Evolutionary conservation across 2,797 vertebrate species (phyloP).

Genomic region (Cynodonichthys magdalenae): DNA sequence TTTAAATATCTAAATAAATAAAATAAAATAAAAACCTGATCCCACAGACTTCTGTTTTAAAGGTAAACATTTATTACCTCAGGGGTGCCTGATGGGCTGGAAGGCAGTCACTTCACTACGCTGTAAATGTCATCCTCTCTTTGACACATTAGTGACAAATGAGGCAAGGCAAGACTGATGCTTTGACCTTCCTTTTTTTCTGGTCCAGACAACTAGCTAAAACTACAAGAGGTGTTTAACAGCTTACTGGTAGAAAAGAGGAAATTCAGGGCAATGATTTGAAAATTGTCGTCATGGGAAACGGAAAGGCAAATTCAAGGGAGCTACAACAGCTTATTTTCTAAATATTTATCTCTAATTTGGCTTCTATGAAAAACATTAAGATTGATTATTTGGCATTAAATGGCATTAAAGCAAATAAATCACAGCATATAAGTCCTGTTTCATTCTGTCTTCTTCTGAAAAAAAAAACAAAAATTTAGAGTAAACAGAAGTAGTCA

Average conservation of each 20-base stretch:
- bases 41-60: conserved; percentile 84
- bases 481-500: too few relatives aligned
- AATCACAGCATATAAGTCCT: too few relatives aligned
- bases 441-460: too few relatives aligned
- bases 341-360: too few relatives aligned
- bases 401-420: too few relatives aligned
- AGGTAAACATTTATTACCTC: conserved; percentile 99
- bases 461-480: too few relatives aligned
- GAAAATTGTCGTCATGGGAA: conserved; percentile 1
- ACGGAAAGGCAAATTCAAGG: background rate
- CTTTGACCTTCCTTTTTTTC: conserved; percentile 63
- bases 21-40: background rate
- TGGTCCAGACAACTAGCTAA: conserved; percentile 33
- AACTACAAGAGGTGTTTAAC: conserved; percentile 17
- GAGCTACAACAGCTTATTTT: too few relatives aligned
- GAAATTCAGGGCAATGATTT: background rate
- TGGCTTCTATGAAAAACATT: too few relatives aligned
- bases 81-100: conserved; percentile 89
- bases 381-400: too few relatives aligned
- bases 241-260: background rate
- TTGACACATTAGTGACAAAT: conserved; percentile 97
- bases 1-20: conserved; percentile 39
- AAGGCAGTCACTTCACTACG: conserved; percentile 90
- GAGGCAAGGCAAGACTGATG: conserved; percentile 81
- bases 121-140: conserved; percentile 98